Conservation (phyloP, 2,888 invertebrate genomes). For the Morpho achilles region DNA sequence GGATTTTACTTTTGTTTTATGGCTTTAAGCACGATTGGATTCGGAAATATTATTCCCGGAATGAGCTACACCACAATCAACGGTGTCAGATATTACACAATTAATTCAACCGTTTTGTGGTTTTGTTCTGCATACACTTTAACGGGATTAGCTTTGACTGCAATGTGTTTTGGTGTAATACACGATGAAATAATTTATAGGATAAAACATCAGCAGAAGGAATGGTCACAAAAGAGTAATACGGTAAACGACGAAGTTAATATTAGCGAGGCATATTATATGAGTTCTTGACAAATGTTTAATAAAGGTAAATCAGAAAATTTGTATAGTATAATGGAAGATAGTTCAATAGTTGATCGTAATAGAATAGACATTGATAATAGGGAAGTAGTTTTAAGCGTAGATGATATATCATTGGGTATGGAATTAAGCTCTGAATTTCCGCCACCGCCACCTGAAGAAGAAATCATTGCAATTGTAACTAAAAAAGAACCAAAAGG, state of each 20-base stretch:
- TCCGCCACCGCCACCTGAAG: slow-evolving; percentile 64
- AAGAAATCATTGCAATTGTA: slow-evolving; percentile 73
- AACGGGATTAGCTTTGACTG: slow-evolving; percentile 91
- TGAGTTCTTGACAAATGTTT: slow-evolving; percentile 87
- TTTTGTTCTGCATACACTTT: slow-evolving; percentile 93
- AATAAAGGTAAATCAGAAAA: slow-evolving; percentile 74
- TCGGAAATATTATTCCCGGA: slow-evolving; percentile 91
- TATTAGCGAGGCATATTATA: slow-evolving; percentile 82
- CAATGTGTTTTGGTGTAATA: slow-evolving; percentile 94
- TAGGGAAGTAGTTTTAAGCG: slow-evolving; percentile 71
- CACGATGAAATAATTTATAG: slow-evolving; percentile 93
- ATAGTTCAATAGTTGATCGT: slow-evolving; percentile 63
- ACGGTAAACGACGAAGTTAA: slow-evolving; percentile 83
- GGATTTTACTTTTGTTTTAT: slow-evolving; percentile 97
- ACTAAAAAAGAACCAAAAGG: slow-evolving; percentile 73
- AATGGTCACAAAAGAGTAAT: slow-evolving; percentile 81
- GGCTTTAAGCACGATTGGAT: slow-evolving; percentile 95
- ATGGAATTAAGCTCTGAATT: slow-evolving; percentile 55
- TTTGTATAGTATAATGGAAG: slow-evolving; percentile 79
- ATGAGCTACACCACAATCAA: slow-evolving; percentile 74
- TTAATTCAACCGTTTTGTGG: slow-evolving; percentile 88
- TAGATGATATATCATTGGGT: slow-evolving; percentile 68
- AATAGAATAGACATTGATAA: slow-evolving; percentile 71
- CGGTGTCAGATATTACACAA: slow-evolving; percentile 75
- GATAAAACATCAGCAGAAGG: slow-evolving; percentile 84